Evolutionary conservation across 2,888 invertebrate genomes (phyloP), one percentile per base, ranked within the genome.

Genomic region (Agrochola lota): DNA sequence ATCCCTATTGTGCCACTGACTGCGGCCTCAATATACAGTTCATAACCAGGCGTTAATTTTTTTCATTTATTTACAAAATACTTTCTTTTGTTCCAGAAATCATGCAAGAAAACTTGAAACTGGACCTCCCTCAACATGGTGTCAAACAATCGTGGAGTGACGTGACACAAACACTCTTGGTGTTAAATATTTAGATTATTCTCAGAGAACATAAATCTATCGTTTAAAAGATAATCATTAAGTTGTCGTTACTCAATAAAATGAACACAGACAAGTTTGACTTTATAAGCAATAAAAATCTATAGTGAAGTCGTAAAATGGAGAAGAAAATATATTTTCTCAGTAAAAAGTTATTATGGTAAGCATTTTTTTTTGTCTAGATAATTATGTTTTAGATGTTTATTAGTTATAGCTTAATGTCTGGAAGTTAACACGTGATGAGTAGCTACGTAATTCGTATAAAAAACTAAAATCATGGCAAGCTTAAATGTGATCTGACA

Each of bases 261-360:
- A 94, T 94, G 94, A 91, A 91, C 88, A 90, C 83, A 88, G 80
- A 84, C 84, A 91, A 90, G 87, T 78, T 87, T 78, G 89, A 78
- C 77, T 85, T 90, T 83, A 87, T 81, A 86, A 78, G 78, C 79
- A 80, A 84, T 84, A 88, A 88, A 89, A 87, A 75, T 85, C 80
- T 77, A 88, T 79, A 88, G 90, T 92, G 91, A 91, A 87, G 73
- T 83, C 76, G 87, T 90, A 95, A 92, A 90, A 96, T 96, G 96
- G 95, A 92, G 91, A 92, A 90, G 85, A 91, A 90, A 89, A 91
- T 78, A 87, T 68, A 87, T 81, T 86, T 88, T 84, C 81, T 88
- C 75, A 91, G 91, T 91, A 88, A 91, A 86, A 91, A 90, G 83
- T 88, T 93, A 82, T 90, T 95, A 90, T 94, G 95, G 95, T 95